These are phyloP conservation scores for Frieseomelitta varia DNA, from an alignment of 1,140 invertebrate genomes.

Conservation along the genomic window DNA sequence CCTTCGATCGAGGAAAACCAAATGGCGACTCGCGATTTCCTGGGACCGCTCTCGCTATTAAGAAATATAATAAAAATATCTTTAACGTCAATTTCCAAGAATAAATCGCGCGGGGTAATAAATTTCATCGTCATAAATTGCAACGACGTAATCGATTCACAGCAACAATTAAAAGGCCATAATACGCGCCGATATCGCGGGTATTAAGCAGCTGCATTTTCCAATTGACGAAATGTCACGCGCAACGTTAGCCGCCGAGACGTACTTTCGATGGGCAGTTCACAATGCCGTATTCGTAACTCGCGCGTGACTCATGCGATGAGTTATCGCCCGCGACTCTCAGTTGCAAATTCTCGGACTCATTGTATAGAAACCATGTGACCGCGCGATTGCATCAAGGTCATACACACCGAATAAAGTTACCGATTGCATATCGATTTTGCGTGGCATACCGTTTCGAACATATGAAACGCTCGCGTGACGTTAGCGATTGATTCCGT, in stretches of 20 bases:
- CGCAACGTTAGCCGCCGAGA: neutral
- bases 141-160: neutral
- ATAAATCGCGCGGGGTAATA: neutral
- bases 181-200: no score
- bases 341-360: conserved; percentile 58
- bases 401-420: conserved; percentile 46
- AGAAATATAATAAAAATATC: neutral
- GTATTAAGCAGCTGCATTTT: no score
- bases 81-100: neutral
- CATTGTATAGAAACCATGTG: conserved; percentile 43
- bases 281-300: conserved; percentile 10
- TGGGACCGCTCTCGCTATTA: no score
- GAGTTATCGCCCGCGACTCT: conserved; percentile 58
- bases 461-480: neutral
- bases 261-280: conserved; percentile 6
- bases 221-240: neutral
- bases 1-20: neutral
- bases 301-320: conserved; percentile 55
- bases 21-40: neutral
- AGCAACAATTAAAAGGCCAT: no score
- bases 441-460: conserved; percentile 13
- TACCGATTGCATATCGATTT: conserved; percentile 52
- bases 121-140: neutral
- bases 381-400: conserved; percentile 61
- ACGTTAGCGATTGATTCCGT: neutral